Conservation (phyloP, 1,140 invertebrate genomes). For the Brachionus manjavacas region DNA sequence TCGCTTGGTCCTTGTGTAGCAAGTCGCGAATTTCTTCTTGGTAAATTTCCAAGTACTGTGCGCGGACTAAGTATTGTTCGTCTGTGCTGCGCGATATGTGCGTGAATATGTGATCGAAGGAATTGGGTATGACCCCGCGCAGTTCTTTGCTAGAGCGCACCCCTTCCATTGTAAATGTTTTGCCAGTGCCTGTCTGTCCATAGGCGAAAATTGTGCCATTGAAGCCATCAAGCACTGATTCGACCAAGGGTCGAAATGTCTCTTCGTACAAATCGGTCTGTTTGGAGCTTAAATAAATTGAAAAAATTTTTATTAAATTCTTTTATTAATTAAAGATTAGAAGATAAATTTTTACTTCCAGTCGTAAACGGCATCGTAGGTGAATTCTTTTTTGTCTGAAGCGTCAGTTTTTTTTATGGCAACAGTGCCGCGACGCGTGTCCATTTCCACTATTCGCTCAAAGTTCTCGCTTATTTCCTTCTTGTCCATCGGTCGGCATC, state of each 20-base stretch:
- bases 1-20: conserved; percentile 72
- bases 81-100: conserved; percentile 60
- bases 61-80: conserved; percentile 76
- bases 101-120: conserved; percentile 66
- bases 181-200: conserved; percentile 61
- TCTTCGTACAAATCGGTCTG: conserved; percentile 45
- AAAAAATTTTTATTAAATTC: conserved; percentile 64
- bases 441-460: conserved; percentile 51
- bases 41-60: conserved; percentile 89
- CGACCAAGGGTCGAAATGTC: conserved; percentile 50
- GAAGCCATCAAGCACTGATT: conserved; percentile 64
- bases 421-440: background rate
- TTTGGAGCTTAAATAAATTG: conserved; percentile 39
- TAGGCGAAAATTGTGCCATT: conserved; percentile 64
- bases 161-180: conserved; percentile 64
- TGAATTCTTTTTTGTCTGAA: conserved; percentile 67
- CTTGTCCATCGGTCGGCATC: conserved; percentile 83
- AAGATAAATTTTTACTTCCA: conserved; percentile 63
- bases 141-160: conserved; percentile 59
- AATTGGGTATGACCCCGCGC: conserved; percentile 75
- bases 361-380: conserved; percentile 70
- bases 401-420: conserved; percentile 54
- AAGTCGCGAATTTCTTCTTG: conserved; percentile 79
- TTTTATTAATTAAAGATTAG: conserved; percentile 63
- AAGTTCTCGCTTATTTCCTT: conserved; percentile 70